Evolutionary conservation across 2,797 vertebrate genomes (phyloP), one percentile per base, ranked within the genome.

Genomic region (Enteromius unitaeniatus): DNA sequence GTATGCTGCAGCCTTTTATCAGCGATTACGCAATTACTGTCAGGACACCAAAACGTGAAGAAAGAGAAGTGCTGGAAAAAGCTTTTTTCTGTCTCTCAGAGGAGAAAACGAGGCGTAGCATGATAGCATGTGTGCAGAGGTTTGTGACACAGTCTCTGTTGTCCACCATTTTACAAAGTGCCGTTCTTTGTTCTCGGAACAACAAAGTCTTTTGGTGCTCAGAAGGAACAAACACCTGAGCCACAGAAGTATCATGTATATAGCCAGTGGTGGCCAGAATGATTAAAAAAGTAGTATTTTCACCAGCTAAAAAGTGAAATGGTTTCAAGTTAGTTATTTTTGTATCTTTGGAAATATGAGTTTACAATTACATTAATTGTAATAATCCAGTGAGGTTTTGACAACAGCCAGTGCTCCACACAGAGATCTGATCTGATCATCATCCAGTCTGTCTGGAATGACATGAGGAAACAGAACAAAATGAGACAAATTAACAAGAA

Each of bases 11-110:
- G 64, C 75, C 47, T 78, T 84, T 86, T 81, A 86, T 83, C 89
- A 86, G 65, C 74, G 85, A 84, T 79, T 83, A 70, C 60, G n/a
- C 81, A 74, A 77, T 90, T 87, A 88, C 80, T 82, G 73, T 86
- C 84, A 85, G 74, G 80, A 85, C 72, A 77, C 72, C 79, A 85
- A 81, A 84, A 83, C 8, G 64, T 53, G 64, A 80, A 64, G 58
- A 47, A 69, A 70, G 67, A 55, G 84, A 88, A 83, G n/a, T 11
- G 77, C 77, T 72, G 65, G 79, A 84, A 84, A 84, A 87, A 88
- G 75, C 75, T 17, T 64, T 51, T 77, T 13, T 62, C 42, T 73
- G 45, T 65, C 53, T 83, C 72, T 82, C 74, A 31, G 31, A 84
- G 73, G 37, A 58, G 31, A 31, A 72, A 64, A 70, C 31, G 9